Evolutionary conservation across 2,888 invertebrate species (phyloP), one percentile per base, ranked within the genome.

Genomic region (Strigamia maritima): DNA sequence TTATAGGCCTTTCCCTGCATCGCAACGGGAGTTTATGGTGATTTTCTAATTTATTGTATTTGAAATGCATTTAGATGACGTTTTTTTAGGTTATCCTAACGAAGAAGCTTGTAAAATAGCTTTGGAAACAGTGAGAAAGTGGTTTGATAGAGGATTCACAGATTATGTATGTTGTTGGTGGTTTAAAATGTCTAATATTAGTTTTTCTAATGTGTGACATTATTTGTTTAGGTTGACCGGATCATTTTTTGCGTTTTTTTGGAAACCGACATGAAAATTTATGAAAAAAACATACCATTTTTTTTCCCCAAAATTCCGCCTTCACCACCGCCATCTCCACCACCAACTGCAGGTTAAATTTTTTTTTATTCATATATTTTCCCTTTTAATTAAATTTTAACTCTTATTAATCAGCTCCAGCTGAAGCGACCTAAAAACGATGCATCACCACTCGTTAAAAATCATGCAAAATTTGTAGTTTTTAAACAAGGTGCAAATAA

Each of bases 1-100:
- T 84, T 84, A 40, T 82, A 89, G 88, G 89, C 95, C 0, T 95
- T 95, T 85, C 95, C 95, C 0, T 95, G 95, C 84, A 93, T 96
- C 84, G 93, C 94, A 0, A 96, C 96, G 4, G 96, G 96, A n/a
- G 89, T 95, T 81, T 95, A 94, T 85, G 94, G 89, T 88, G 84
- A 84, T 85, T 83, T 6, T 79, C 38, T 60, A 1, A n/a, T 14
- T 2, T n/a, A 6, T 49, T 2, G 14, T 49, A 3, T 6, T n/a
- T n/a, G n/a, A 3, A 6, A 6, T 49, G 8, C 3, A 3, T 49
- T 2, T 49, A 6, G 3, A 10, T 49, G 14, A 49, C 3, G 14
- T 2, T 81, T 78, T 76, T 80, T 31, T 80, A 88, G 88, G 94
- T 0, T 96, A 94, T 85, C 95, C 95, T 0, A 91, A 91, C 84